phyloP scores from a whole-genome alignment of 2,113 vertebrate genomes.

The Bagarius yarrelli region DNA sequence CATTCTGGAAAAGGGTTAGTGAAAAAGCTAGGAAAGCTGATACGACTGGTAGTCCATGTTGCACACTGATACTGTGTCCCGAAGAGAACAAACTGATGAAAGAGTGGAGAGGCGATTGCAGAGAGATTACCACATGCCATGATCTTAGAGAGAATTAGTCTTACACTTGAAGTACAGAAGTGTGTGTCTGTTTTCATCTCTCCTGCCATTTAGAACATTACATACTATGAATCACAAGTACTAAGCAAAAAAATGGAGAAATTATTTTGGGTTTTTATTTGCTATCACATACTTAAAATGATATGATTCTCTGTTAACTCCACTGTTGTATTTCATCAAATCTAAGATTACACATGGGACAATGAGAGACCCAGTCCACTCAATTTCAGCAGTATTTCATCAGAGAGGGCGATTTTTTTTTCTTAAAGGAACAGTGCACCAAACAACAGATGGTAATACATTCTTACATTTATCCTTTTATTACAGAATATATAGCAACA shows the following conservation, averaged over 20 bases:
- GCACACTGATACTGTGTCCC: background rate
- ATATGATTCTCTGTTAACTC: background rate
- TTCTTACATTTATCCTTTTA: background rate
- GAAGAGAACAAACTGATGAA: background rate
- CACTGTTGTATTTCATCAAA: background rate
- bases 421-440: background rate
- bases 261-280: too few species aligned
- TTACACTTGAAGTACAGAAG: background rate
- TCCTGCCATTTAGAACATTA: background rate
- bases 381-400: background rate
- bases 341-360: background rate
- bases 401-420: background rate
- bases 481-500: background rate
- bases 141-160: background rate
- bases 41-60: background rate
- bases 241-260: background rate
- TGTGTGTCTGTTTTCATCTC: background rate
- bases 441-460: background rate
- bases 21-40: background rate
- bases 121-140: conserved; percentile 32
- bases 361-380: background rate
- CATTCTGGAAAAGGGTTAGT: background rate
- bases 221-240: background rate
- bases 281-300: background rate
- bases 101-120: background rate